Conservation (phyloP, 2,797 vertebrate species). For the Chrysocyon brachyurus region DNA sequence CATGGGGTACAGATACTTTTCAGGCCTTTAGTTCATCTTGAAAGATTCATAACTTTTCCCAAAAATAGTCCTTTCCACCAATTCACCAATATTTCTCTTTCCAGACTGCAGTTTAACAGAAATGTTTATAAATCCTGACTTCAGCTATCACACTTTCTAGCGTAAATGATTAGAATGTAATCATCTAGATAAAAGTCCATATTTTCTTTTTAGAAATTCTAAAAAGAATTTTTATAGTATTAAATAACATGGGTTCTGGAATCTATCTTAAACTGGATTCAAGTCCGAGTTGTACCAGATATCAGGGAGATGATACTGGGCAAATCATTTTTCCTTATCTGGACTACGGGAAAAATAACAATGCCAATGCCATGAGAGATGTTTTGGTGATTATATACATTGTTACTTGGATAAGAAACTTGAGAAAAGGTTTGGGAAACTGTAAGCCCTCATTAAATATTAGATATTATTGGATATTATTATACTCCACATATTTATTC, state of each 20-base stretch:
- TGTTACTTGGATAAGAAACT: not conserved
- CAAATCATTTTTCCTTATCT: not conserved
- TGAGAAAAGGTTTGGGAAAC: not conserved
- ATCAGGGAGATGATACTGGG: not conserved
- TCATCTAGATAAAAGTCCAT: not conserved
- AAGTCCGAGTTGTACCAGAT: not conserved
- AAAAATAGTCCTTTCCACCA: not conserved
- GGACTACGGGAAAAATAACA: not conserved
- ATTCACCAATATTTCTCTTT: not conserved
- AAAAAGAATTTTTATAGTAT: not conserved
- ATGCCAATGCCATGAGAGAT: not conserved
- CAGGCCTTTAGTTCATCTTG: not conserved
- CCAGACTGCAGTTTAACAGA: not conserved
- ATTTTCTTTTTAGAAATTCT: not conserved
- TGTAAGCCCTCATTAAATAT: not conserved
- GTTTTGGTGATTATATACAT: not conserved
- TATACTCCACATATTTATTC: not conserved
- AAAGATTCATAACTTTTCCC: not conserved
- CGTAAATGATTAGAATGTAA: not conserved
- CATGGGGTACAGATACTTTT: not conserved
- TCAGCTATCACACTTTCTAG: not conserved
- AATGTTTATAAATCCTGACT: not conserved
- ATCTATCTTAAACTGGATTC: not conserved
- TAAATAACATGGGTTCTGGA: not conserved
- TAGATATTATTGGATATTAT: not conserved